Conservation (phyloP, 2,113 vertebrate species). For the Thamnophis sirtalis region DNA sequence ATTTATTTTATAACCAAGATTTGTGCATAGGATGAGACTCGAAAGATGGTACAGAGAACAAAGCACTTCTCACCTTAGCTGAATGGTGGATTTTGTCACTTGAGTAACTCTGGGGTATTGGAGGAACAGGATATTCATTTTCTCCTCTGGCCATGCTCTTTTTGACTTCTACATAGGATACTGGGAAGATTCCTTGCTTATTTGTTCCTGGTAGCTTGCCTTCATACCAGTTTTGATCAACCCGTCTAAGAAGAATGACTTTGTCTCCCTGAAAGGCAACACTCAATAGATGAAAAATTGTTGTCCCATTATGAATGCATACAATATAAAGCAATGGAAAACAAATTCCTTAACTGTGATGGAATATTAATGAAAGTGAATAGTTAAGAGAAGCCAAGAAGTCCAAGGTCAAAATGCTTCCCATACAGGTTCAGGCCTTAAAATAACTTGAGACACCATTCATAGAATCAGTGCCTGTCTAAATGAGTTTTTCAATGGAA, state of each 20-base stretch:
- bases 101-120: conserved; percentile 76
- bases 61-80: conserved; percentile 77
- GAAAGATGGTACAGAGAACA: not conserved
- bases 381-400: not conserved
- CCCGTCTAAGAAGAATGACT: conserved; percentile 87
- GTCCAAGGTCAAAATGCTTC: not conserved
- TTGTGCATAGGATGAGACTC: not conserved
- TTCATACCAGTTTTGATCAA: conserved; percentile 99
- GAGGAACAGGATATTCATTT: conserved; percentile 76
- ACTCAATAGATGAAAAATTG: conserved; percentile 12
- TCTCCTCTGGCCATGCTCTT: conserved; percentile 79
- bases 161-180: conserved; percentile 93
- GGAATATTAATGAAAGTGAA: not conserved
- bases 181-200: conserved; percentile 97
- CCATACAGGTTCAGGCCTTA: not conserved
- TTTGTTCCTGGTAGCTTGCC: conserved; percentile 89
- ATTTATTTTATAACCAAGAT: not conserved
- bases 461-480: not conserved
- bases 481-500: not conserved
- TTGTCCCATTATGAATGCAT: not conserved
- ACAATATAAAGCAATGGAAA: not conserved
- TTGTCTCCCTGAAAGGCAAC: conserved; percentile 84
- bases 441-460: not conserved
- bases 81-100: conserved; percentile 80
- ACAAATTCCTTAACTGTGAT: not conserved